phyloP scores from a whole-genome alignment of 2,888 invertebrate species.

The Saturnia japonica region DNA sequence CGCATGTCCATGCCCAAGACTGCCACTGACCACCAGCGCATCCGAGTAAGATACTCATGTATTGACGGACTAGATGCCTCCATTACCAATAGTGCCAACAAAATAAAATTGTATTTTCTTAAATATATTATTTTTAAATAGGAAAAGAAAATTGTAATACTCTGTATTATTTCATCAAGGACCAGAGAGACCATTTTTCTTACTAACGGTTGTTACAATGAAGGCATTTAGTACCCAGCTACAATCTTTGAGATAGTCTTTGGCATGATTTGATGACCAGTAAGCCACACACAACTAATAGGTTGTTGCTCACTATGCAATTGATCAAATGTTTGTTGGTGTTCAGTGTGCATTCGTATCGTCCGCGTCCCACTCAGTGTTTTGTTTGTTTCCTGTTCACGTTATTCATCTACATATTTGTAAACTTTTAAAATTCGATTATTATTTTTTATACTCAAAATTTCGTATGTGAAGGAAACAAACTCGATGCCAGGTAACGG shows the following conservation, averaged over 20 bases:
- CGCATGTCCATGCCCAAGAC: slow-evolving; percentile 92
- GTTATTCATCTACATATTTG: not conserved
- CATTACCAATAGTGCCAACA: slow-evolving; percentile 37
- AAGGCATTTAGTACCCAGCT: slow-evolving; percentile 58
- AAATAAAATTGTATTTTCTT: not conserved
- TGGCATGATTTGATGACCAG: slow-evolving; percentile 63
- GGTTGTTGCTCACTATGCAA: slow-evolving; percentile 56
- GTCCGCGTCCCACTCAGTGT: slow-evolving; percentile 48
- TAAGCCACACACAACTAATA: slow-evolving; percentile 63
- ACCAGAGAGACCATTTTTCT: not conserved
- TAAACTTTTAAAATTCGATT: not conserved
- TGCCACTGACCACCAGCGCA: slow-evolving; percentile 93
- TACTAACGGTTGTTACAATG: slow-evolving; percentile 31
- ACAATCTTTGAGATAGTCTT: slow-evolving; percentile 47
- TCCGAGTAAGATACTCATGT: slow-evolving; percentile 90
- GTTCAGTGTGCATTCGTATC: slow-evolving; percentile 74
- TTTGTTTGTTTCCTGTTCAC: slow-evolving; percentile 43
- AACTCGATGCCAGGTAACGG: slow-evolving; percentile 35
- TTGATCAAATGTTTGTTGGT: slow-evolving; percentile 67
- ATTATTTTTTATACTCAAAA: not conserved
- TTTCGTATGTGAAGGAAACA: slow-evolving; percentile 8
- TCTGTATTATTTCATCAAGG: not conserved
- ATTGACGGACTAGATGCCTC: slow-evolving; percentile 59
- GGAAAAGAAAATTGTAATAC: not conserved
- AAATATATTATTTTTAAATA: not conserved